Evolutionary conservation across 2,797 vertebrate species (phyloP), one percentile per base, ranked within the genome.

Genomic region (Oreochromis grahami): DNA sequence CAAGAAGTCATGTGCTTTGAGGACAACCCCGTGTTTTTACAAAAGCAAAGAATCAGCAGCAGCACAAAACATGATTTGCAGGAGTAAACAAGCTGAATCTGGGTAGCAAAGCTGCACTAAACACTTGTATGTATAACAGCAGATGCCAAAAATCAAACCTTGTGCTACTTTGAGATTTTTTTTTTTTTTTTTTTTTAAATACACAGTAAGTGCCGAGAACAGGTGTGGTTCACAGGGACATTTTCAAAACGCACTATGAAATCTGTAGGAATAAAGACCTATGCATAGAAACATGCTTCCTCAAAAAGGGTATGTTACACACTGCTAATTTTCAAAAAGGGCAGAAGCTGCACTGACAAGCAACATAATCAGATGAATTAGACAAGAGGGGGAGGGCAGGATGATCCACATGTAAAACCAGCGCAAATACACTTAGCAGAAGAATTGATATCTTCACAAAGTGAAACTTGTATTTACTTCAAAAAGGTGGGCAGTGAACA

Each of bases 221-320:
- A 86, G 86, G 80, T 85, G 87, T 86, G 84, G 80, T 82, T 91
- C 88, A 93, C 93, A 89, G 87, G 86, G 60, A 93, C 89, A 82
- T 80, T 92, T 88, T 84, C 85, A 92, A 92, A 92, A 90, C 15
- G 19, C 93, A 95, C 90, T 87, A 94, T 92, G 94, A 90, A 93
- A 93, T 84, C 88, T 82, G 90, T 87, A 92, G 88, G 81, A 90
- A 86, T 81, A 80, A 92, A 92, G 88, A 90, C 79, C 83, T 86
- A 94, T 91, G 91, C 92, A 94, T 92, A 94, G 92, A 92, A 92
- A 95, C 94, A 95, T 93, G 94, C 94, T 91, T 94, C 90, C 87
- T 92, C 87, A 86, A 91, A 92, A 89, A 84, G 79, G 81, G 63
- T 56, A 90, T 80, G 82, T 72, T 86, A 91, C 79, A 95, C 88